Percentiles rank a stretch among this genome's conserved stretches.
Evolutionary conservation across 2,113 vertebrate genomes (phyloP).

Genomic region (Nicator chloris): DNA sequence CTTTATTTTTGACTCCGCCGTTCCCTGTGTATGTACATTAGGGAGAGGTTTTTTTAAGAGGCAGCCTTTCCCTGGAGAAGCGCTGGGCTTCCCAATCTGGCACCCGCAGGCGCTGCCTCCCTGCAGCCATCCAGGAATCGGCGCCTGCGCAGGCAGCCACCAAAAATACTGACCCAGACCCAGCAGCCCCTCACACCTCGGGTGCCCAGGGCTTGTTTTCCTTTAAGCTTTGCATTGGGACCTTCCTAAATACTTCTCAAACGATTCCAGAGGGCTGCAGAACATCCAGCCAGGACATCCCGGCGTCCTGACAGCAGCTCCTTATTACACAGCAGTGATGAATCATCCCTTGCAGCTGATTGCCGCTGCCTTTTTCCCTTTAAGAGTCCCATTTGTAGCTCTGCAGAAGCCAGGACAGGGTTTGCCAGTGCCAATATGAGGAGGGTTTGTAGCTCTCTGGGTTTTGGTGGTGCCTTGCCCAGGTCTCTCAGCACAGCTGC

Average conservation of each 20-base stretch:
- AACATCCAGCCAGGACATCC: neutral
- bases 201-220: neutral
- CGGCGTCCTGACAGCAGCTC: neutral
- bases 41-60: neutral
- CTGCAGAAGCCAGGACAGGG: neutral
- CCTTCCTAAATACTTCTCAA: neutral
- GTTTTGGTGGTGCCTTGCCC: neutral
- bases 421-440: neutral
- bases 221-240: neutral
- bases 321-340: neutral
- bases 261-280: neutral
- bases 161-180: neutral
- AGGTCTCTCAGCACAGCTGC: neutral
- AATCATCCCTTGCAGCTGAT: neutral
- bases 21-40: neutral
- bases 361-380: neutral
- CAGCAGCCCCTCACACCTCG: neutral
- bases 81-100: slow-evolving; percentile 29
- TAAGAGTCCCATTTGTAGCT: neutral
- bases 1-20: slow-evolving; percentile 47
- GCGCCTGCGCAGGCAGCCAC: neutral
- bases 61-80: neutral
- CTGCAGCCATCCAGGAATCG: neutral
- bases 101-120: neutral
- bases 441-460: neutral